Base-by-base conservation (phyloP, 2,888 invertebrate species). In the Eulithis testata region DNA sequence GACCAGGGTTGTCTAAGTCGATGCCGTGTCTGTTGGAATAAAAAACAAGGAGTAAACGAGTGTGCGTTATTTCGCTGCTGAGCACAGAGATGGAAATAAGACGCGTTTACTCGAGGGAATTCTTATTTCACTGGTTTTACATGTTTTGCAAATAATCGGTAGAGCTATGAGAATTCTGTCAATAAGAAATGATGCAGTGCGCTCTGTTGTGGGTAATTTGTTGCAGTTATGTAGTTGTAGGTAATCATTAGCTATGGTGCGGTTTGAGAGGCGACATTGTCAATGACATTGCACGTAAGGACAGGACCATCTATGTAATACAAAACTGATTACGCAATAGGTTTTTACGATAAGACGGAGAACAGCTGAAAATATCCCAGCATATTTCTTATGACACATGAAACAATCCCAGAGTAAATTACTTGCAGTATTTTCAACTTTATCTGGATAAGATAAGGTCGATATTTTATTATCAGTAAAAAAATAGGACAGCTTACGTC, bases 1-100 rank as follows among this genome's bases (percentile, higher is more conserved):
- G 97, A 60, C 97, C 97, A 4, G 97, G 97, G 89, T 97, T 97
- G 83, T 98, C 98, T 82, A 98, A 90, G 86, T 98, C 97, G 75
- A 98, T 97, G 65, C 97, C 97, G 84, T 98, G 98, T 81, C 97
- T 96, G 84, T 63, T 82, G 80, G 75, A 47, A 66, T 62, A 64
- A 40, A 40, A 40, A 40, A 40, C 40, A 8, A 9, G 9, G 5
- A 40, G 40, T 9, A 7, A 40, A 40, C 5, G 37, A 37, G 3
- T 21, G 31, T 31, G 31, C 31, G 21, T 6, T 6, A 40, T 40
- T 8, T 40, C 40, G 40, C 3, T 8, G 8, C 8, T 7, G 40
- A 40, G 8, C 40, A 40, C 40, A 40, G 40, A 40, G 40, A 40
- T 40, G 31, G 31, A 31, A 31, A 31, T 4, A 40, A 40, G 40